These are phyloP conservation scores for Trachythela sp. DNA, from an alignment of 64 coral and sea anemone species.

Conservation along the genomic window DNA sequence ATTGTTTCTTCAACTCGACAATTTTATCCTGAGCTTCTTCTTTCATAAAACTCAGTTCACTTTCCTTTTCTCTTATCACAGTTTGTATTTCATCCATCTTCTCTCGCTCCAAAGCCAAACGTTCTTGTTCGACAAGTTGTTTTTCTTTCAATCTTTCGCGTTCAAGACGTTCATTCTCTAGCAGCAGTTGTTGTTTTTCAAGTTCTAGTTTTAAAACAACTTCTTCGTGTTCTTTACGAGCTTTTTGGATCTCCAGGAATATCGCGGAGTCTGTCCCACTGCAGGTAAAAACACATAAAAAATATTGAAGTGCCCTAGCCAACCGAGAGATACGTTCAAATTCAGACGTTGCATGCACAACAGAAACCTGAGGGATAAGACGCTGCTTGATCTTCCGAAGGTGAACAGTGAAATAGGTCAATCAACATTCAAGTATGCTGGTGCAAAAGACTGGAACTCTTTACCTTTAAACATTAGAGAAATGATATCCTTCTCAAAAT, in stretches of 20 bases:
- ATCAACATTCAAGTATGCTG: too few relatives aligned
- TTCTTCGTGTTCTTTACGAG: constrained; percentile 46
- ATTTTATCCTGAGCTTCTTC: constrained; percentile 89
- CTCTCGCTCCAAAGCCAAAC: constrained; percentile 68
- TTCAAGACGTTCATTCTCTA: constrained; percentile 77
- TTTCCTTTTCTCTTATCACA: constrained; percentile 73
- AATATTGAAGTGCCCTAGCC: neutral
- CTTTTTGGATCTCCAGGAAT: neutral
- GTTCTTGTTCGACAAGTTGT: constrained; percentile 60
- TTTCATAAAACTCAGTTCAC: constrained; percentile 74
- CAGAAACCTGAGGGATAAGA: too few relatives aligned
- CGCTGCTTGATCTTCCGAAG: too few relatives aligned
- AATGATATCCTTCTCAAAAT: too few relatives aligned
- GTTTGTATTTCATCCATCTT: constrained; percentile 80
- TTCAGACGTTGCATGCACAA: too few relatives aligned
- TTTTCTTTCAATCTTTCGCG: constrained; percentile 74
- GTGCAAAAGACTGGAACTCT: too few relatives aligned
- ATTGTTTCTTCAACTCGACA: constrained; percentile 62
- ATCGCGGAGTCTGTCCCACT: neutral
- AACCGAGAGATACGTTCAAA: too few relatives aligned
- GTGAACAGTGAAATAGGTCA: too few relatives aligned
- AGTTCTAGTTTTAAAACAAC: constrained; percentile 61
- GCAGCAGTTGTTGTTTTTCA: constrained; percentile 60
- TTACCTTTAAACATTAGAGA: too few relatives aligned
- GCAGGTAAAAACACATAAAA: neutral